Conservation (phyloP, 2,888 invertebrate genomes). For the Willowsia nigromaculata region DNA sequence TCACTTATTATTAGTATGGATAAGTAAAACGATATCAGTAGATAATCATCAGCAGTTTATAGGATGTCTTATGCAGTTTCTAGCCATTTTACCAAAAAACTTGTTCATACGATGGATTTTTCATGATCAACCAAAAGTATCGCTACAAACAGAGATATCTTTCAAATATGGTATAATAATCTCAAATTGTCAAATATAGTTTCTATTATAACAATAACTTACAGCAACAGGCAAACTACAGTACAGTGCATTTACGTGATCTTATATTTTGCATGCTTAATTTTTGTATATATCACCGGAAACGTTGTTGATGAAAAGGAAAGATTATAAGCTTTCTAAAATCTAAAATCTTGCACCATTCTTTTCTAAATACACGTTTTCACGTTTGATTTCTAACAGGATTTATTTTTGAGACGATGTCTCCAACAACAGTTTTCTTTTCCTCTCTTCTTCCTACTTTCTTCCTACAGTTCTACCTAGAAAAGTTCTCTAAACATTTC, state of each 20-base stretch:
- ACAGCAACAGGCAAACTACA: constrained; percentile 4
- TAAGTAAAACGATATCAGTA: not conserved
- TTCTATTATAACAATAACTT: not conserved
- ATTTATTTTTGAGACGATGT: too few species aligned
- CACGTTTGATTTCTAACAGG: too few species aligned
- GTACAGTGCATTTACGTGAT: not conserved
- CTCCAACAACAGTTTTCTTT: not conserved
- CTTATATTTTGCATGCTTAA: not conserved
- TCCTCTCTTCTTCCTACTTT: not conserved
- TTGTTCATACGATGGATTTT: not conserved
- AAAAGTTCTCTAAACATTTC: not conserved
- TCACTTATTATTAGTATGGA: not conserved
- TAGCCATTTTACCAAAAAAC: not conserved
- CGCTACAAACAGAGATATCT: not conserved
- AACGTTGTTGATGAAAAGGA: not conserved
- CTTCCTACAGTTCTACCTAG: not conserved
- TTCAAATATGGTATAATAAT: not conserved
- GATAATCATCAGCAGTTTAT: not conserved
- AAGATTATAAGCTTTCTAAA: too few species aligned
- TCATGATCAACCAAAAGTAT: not conserved
- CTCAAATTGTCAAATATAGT: not conserved
- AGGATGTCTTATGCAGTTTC: not conserved
- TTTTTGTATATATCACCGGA: not conserved
- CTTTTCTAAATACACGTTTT: too few species aligned
- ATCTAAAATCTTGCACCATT: too few species aligned